These are phyloP conservation scores for Asbolus verrucosus DNA, from an alignment of 1,140 invertebrate species.

Conservation along the genomic window DNA sequence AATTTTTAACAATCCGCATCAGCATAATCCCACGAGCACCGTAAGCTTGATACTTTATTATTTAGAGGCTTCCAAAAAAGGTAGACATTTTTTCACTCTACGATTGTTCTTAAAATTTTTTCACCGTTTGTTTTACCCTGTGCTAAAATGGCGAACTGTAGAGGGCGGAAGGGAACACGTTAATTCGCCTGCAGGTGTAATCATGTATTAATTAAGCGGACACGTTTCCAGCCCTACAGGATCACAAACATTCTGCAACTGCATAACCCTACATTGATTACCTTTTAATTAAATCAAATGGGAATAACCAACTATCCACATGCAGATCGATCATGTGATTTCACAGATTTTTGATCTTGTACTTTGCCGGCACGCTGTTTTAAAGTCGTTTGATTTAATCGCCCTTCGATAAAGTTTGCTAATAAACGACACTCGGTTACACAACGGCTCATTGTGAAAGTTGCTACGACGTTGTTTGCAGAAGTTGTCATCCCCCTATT, in stretches of 20 bases:
- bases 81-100: slow-evolving; percentile 22
- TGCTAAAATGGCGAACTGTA: neutral
- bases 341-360: slow-evolving; percentile 7
- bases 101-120: slow-evolving; percentile 28
- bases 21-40: slow-evolving; percentile 34
- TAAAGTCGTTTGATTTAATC: no score
- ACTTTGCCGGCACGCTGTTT: no score
- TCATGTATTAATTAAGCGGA: slow-evolving; percentile 56
- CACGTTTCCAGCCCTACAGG: slow-evolving; percentile 45
- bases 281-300: slow-evolving; percentile 54
- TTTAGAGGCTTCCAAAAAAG: slow-evolving; percentile 28
- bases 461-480: no score
- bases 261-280: slow-evolving; percentile 53
- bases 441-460: no score
- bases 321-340: neutral
- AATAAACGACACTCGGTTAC: no score
- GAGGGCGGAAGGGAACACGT: neutral
- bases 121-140: no score
- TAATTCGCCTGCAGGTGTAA: slow-evolving; percentile 53
- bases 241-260: slow-evolving; percentile 52
- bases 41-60: slow-evolving; percentile 33
- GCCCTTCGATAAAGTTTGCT: no score
- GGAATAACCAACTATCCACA: slow-evolving; percentile 1
- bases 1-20: slow-evolving; percentile 38
- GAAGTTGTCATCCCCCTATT: no score